These are phyloP conservation scores for Camelus dromedarius DNA, from an alignment of 2,113 vertebrate species.

Conservation along the genomic window DNA sequence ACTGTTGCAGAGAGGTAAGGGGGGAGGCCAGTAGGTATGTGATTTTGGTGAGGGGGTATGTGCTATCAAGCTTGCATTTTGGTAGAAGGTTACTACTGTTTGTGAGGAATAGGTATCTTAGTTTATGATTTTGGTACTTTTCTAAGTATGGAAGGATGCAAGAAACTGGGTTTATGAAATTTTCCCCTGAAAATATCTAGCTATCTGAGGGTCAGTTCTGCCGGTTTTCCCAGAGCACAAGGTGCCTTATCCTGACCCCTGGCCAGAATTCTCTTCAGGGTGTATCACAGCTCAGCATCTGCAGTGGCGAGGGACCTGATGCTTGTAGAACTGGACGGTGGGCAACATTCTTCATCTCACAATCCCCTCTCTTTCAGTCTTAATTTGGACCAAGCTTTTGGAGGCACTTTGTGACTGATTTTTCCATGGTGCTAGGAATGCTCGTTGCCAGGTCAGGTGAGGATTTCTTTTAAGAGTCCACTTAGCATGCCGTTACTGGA, in stretches of 20 bases:
- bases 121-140: neutral
- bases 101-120: neutral
- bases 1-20: too few relatives aligned
- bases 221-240: neutral
- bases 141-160: neutral
- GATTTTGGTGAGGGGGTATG: neutral
- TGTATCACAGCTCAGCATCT: neutral
- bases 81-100: neutral
- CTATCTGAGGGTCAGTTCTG: neutral
- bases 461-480: too few relatives aligned
- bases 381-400: too few relatives aligned
- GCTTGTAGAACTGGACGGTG: neutral
- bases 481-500: too few relatives aligned
- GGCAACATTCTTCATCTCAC: neutral
- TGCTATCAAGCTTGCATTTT: neutral
- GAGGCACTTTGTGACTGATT: too few relatives aligned
- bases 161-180: neutral
- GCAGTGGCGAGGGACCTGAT: neutral
- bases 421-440: too few relatives aligned
- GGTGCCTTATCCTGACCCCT: neutral
- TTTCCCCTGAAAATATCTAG: neutral
- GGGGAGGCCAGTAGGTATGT: neutral
- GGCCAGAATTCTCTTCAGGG: neutral
- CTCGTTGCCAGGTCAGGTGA: too few relatives aligned
- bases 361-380: too few relatives aligned